Conservation (phyloP, 30 jellyfish, hydroid and myxozoan genomes). For the Chironex yamaguchii region DNA sequence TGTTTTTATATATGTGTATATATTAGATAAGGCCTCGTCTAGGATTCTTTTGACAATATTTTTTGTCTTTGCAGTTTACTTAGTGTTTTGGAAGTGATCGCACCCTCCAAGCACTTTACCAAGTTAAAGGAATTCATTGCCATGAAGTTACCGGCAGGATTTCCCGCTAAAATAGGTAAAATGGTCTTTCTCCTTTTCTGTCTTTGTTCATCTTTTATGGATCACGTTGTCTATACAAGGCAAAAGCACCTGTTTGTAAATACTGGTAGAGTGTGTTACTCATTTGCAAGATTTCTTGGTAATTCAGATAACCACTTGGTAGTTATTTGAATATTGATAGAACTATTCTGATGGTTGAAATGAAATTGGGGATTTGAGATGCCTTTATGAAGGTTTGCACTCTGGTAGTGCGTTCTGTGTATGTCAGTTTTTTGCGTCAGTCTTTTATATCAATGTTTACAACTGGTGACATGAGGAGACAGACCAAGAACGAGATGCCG, state of each 20-base stretch:
- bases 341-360: no score
- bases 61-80: slow-evolving; percentile 63
- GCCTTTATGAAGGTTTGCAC: no score
- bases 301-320: no score
- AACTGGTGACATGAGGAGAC: no score
- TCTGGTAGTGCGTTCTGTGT: no score
- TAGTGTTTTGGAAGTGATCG: slow-evolving; percentile 86
- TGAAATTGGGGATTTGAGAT: no score
- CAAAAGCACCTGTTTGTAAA: no score
- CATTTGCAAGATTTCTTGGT: neutral
- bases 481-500: no score
- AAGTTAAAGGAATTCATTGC: slow-evolving; percentile 91
- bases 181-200: neutral
- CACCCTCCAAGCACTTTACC: slow-evolving; percentile 93
- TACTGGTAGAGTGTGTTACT: neutral
- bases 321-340: no score
- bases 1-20: no score
- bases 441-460: no score
- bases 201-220: neutral
- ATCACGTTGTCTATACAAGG: neutral
- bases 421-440: no score
- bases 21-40: neutral
- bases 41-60: neutral
- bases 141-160: slow-evolving; percentile 91
- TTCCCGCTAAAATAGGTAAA: slow-evolving; percentile 93